Base-by-base conservation (phyloP, 2,797 vertebrate genomes). In the Paguma larvata region DNA sequence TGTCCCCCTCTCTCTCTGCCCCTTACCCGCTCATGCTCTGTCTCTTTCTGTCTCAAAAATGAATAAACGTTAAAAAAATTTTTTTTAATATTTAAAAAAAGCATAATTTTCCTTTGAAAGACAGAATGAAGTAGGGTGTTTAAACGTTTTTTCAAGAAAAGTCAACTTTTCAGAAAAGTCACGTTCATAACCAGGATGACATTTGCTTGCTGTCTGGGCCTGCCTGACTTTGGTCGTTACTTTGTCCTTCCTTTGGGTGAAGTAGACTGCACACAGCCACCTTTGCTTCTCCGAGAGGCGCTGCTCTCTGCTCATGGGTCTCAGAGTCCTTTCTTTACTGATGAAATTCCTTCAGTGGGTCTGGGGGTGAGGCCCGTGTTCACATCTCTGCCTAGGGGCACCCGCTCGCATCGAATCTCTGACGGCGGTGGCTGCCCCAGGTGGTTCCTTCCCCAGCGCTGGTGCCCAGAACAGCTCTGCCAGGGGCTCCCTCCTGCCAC, bases 401-500 rank as follows among this genome's bases (percentile, higher is more conserved):
- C 16, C 10, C 1, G 6, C 62, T 25, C 5, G 2, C 7, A 0
- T 68, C 2, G 2, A 14, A 0, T 1, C 27, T 32, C 62, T 53
- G 75, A 10, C 0, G 19, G 0, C 48, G 21, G 16, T 46, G 46
- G 46, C 46, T 1, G 3, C 46, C 46, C 14, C 0, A 0, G 62
- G 10, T 19, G 2, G 2, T 27, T 21, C 38, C 23, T 18, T 13
- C 34, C 68, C 18, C 19, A 30, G n/a, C 32, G 32, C 8, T 8
- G 9, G 48, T n/a, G 34, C 56, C 89, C 25, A 46, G 5, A 21
- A 27, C 38, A 7, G 80, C 23, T 14, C 38, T 38, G 41, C 59
- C 34, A 41, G 32, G 32, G 72, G 25, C 82, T n/a, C 79, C 70
- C 44, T 48, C 34, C 51, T 44, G 21, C 38, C 0, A 1, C 2